These are phyloP conservation scores for Halcyon malimbica DNA, from an alignment of 2,113 vertebrate species.

Conservation along the genomic window DNA sequence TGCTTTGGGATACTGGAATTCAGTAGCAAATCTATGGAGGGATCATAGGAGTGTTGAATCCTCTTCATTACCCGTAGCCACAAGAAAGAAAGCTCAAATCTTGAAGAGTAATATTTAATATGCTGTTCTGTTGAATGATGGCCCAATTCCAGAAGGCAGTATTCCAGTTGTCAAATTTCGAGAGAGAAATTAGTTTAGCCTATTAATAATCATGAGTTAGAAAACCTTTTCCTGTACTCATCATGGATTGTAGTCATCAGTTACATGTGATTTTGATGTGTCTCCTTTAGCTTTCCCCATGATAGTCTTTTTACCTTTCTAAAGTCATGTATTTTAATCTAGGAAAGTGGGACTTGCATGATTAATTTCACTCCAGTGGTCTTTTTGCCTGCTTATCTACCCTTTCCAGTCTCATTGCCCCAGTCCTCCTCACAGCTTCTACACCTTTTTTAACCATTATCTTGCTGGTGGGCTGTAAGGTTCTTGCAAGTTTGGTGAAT, in stretches of 20 bases:
- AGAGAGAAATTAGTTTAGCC: neutral
- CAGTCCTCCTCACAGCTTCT: neutral
- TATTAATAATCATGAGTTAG: neutral
- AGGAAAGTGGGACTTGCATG: neutral
- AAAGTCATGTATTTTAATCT: neutral
- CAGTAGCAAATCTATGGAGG: neutral
- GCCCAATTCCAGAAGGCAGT: neutral
- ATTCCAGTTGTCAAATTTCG: neutral
- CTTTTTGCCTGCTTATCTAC: neutral
- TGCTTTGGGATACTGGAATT: neutral
- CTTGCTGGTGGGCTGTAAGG: neutral
- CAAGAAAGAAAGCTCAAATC: neutral
- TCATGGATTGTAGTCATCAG: neutral
- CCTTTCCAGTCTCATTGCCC: neutral
- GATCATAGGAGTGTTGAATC: neutral
- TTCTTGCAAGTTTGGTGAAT: neutral
- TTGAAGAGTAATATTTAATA: neutral
- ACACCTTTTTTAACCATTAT: neutral
- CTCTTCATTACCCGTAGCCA: neutral
- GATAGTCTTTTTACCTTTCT: neutral
- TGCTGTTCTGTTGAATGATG: neutral
- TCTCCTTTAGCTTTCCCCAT: neutral
- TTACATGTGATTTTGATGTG: neutral
- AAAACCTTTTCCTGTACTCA: neutral
- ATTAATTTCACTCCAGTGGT: neutral